phyloP scores from a whole-genome alignment of 2,888 invertebrate species.

The Pediacus dermestoides region DNA sequence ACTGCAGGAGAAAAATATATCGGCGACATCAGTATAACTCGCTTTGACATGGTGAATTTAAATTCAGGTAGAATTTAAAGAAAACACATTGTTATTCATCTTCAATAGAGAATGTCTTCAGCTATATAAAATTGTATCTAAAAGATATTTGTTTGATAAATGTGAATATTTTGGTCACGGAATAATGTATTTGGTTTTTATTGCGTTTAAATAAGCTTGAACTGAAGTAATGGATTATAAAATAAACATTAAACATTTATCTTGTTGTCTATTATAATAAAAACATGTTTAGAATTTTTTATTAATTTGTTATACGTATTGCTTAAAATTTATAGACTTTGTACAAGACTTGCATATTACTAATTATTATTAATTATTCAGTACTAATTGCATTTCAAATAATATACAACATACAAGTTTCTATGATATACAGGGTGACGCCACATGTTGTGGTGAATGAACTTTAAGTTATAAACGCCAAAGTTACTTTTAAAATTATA shows the following conservation, averaged over 20 bases:
- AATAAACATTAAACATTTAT: slow-evolving; percentile 24
- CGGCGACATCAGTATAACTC: too few relatives aligned
- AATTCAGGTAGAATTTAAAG: too few relatives aligned
- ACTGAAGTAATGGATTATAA: slow-evolving; percentile 25
- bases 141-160: slow-evolving; percentile 32
- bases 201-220: slow-evolving; percentile 30
- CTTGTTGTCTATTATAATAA: slow-evolving; percentile 18
- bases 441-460: too few relatives aligned
- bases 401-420: neutral
- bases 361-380: slow-evolving; percentile 18
- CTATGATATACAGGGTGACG: too few relatives aligned
- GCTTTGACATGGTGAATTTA: too few relatives aligned
- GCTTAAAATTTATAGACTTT: slow-evolving; percentile 10
- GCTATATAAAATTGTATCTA: too few relatives aligned
- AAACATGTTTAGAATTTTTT: slow-evolving; percentile 11
- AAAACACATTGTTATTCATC: too few relatives aligned
- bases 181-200: slow-evolving; percentile 28
- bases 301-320: slow-evolving; percentile 8
- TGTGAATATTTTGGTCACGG: slow-evolving; percentile 39
- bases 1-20: too few relatives aligned
- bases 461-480: too few relatives aligned
- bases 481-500: too few relatives aligned
- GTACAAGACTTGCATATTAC: slow-evolving; percentile 9
- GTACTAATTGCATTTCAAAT: slow-evolving; percentile 15
- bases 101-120: too few relatives aligned